Evolutionary conservation across 2,888 invertebrate species (phyloP).

Genomic region (Tribolium freemani): DNA sequence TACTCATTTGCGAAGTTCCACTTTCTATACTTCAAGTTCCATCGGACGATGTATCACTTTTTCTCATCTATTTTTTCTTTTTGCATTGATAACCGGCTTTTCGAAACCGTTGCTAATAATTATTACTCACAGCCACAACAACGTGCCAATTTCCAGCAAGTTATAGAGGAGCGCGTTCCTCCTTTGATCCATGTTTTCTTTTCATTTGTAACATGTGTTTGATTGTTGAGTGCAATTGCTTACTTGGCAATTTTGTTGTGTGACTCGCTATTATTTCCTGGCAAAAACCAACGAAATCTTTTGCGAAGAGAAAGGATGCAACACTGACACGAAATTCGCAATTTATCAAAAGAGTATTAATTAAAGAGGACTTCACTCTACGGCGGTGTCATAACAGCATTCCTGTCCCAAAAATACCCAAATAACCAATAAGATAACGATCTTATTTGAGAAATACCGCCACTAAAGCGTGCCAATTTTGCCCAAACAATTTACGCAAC

Average conservation of each 20-base stretch:
- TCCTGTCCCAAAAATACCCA: not conserved
- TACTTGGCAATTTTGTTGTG: conserved; percentile 22
- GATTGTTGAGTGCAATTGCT: conserved; percentile 21
- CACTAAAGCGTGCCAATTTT: not conserved
- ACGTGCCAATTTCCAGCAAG: conserved; percentile 23
- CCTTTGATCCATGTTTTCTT: conserved; percentile 21
- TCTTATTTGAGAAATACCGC: not conserved
- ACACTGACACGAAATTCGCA: not conserved
- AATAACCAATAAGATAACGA: no score
- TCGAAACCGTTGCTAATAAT: conserved; percentile 16
- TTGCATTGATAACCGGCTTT: not conserved
- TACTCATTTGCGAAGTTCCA: not conserved
- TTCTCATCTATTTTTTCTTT: not conserved
- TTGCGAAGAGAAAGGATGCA: conserved; percentile 6
- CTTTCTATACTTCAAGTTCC: not conserved
- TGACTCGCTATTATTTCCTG: conserved; percentile 16
- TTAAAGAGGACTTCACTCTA: not conserved
- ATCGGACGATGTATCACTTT: not conserved
- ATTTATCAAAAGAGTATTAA: not conserved
- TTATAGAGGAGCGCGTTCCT: not conserved
- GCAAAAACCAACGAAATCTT: not conserved
- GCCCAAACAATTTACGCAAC: not conserved
- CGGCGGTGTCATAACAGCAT: not conserved
- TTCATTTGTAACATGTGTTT: conserved; percentile 28
- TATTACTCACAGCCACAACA: conserved; percentile 1